Base-by-base conservation (phyloP, 2,888 invertebrate species). In the Polia nebulosa region DNA sequence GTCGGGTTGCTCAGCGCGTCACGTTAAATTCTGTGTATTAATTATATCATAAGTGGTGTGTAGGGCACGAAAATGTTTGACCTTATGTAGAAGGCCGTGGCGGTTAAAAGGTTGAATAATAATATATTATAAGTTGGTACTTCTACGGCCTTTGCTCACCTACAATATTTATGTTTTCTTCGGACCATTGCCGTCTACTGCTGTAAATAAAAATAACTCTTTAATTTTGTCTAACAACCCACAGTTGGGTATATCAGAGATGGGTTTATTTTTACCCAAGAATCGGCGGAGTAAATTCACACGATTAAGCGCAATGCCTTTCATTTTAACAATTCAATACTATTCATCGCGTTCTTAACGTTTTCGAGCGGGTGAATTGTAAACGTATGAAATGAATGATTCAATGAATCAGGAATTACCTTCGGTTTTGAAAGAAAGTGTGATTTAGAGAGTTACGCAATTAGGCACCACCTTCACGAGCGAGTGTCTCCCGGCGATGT, bases 61-160 rank as follows among this genome's bases (percentile, higher is more conserved):
- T n/a, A n/a, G n/a, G n/a, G n/a, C n/a, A n/a, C n/a, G n/a, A n/a
- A n/a, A n/a, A 29, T 29, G 29, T 7, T 39, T 39, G 39, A 41
- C 2, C n/a, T 41, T 41, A 2, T 41, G n/a, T 17, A n/a, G n/a
- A n/a, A n/a, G 6, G n/a, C n/a, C n/a, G n/a, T n/a, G n/a, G n/a
- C n/a, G n/a, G n/a, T n/a, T n/a, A n/a, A n/a, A n/a, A n/a, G n/a
- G n/a, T n/a, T n/a, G n/a, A n/a, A n/a, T n/a, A n/a, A n/a, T n/a
- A n/a, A n/a, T n/a, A n/a, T n/a, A n/a, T n/a, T n/a, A n/a, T n/a
- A n/a, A n/a, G n/a, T n/a, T n/a, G 7, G 20, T 66, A 79, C 78
- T 82, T 82, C 82, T 86, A 76, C 73, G 78, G 74, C 61, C 20
- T 52, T 32, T 52, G 20, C 11, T 52, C 15, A 20, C n/a, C 51